These are phyloP conservation scores for Scolopax bukidnonensis DNA, from an alignment of 2,797 vertebrate species.

Conservation along the genomic window DNA sequence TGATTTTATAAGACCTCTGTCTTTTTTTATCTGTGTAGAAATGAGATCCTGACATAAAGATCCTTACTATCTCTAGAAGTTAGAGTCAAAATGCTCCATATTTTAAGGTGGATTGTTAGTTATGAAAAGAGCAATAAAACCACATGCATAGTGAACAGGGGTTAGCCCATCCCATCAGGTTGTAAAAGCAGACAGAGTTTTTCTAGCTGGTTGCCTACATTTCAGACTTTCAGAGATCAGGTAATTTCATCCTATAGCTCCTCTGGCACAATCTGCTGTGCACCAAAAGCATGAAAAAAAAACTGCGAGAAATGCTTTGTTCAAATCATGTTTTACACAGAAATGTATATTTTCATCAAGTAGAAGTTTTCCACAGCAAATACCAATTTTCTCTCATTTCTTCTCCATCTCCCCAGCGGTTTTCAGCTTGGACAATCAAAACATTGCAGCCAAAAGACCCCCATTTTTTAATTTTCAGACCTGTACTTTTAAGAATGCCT, in stretches of 20 bases:
- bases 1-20: neutral
- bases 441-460: neutral
- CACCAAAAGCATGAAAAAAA: neutral
- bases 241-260: neutral
- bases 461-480: neutral
- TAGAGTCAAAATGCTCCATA: neutral
- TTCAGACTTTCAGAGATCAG: neutral
- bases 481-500: neutral
- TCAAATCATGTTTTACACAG: neutral
- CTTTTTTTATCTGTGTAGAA: neutral
- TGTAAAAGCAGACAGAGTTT: neutral
- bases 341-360: neutral
- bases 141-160: neutral
- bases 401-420: neutral
- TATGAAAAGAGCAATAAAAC: neutral
- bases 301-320: neutral
- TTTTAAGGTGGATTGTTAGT: neutral
- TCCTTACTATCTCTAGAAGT: neutral
- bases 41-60: neutral
- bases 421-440: slow-evolving; percentile 25
- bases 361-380: neutral
- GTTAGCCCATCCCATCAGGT: neutral
- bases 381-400: neutral
- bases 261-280: neutral
- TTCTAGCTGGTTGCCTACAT: neutral